Evolutionary conservation across 2,113 vertebrate species (phyloP).

Genomic region (Girardinichthys multiradiatus): DNA sequence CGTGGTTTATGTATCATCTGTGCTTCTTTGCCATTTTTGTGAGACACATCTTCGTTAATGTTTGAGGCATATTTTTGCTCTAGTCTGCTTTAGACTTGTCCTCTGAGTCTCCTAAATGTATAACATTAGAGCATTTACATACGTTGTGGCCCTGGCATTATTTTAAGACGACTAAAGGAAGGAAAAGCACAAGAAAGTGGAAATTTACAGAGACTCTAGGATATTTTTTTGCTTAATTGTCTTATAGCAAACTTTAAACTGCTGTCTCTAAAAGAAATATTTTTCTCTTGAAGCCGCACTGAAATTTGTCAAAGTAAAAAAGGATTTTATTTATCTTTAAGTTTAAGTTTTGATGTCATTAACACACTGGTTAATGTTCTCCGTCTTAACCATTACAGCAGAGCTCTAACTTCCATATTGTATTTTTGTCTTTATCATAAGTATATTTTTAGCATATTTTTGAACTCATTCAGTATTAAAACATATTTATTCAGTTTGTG

Average conservation of each 20-base stretch:
- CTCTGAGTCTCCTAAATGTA: not conserved
- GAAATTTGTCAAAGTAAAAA: not conserved
- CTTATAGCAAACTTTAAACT: constrained; percentile 10
- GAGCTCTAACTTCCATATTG: not conserved
- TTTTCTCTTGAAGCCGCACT: not conserved
- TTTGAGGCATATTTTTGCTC: not conserved
- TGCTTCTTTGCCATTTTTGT: not conserved
- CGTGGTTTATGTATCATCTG: no score
- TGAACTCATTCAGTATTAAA: constrained; percentile 64
- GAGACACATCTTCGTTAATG: not conserved
- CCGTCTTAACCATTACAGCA: constrained; percentile 13
- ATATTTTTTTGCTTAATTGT: not conserved
- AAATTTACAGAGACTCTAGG: not conserved
- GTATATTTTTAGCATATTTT: constrained; percentile 65
- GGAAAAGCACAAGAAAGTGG: not conserved
- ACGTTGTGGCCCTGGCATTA: not conserved
- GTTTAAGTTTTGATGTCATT: not conserved
- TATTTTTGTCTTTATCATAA: not conserved
- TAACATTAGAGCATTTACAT: not conserved
- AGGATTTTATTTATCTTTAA: not conserved
- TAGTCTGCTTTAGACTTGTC: not conserved
- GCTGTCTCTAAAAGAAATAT: not conserved
- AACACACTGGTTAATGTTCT: not conserved
- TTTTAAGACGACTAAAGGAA: not conserved
- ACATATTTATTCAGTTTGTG: constrained; percentile 70